These are phyloP conservation scores for Condylura cristata DNA, from an alignment of 2,113 vertebrate genomes.

Conservation along the genomic window DNA sequence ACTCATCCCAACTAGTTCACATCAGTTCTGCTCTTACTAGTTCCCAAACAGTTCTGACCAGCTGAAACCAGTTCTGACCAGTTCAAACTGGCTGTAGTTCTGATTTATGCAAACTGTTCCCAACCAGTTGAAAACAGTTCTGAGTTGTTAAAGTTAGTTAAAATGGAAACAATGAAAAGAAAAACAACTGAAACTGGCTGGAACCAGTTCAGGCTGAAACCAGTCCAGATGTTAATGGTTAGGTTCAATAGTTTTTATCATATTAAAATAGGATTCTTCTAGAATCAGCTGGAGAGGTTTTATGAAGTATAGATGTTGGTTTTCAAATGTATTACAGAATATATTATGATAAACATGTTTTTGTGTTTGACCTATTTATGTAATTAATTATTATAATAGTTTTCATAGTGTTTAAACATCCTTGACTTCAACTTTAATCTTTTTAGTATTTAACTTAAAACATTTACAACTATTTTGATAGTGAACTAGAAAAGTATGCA, in stretches of 20 bases:
- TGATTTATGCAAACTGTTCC: too few relatives aligned
- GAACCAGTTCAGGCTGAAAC: too few relatives aligned
- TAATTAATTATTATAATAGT: conserved; percentile 60
- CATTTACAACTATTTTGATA: conserved; percentile 16
- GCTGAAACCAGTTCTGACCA: too few relatives aligned
- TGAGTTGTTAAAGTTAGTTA: too few relatives aligned
- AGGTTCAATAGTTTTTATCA: not conserved
- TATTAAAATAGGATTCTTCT: not conserved
- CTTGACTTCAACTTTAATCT: conserved; percentile 46
- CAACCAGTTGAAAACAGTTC: too few relatives aligned
- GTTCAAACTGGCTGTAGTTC: too few relatives aligned
- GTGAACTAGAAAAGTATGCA: conserved; percentile 3
- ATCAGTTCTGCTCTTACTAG: too few relatives aligned
- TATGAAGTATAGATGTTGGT: not conserved
- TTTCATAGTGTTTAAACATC: conserved; percentile 34
- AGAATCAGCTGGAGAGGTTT: not conserved
- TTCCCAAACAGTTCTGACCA: too few relatives aligned
- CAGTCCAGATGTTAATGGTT: not conserved
- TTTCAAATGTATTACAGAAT: conserved; percentile 27
- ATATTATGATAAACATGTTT: not conserved
- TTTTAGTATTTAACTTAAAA: conserved; percentile 56
- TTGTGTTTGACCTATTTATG: conserved; percentile 21
- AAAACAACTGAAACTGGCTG: too few relatives aligned
- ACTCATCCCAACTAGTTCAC: too few relatives aligned
- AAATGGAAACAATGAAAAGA: too few relatives aligned